Base-by-base conservation (phyloP, 2,113 vertebrate species). In the Orthonyx spaldingii region DNA sequence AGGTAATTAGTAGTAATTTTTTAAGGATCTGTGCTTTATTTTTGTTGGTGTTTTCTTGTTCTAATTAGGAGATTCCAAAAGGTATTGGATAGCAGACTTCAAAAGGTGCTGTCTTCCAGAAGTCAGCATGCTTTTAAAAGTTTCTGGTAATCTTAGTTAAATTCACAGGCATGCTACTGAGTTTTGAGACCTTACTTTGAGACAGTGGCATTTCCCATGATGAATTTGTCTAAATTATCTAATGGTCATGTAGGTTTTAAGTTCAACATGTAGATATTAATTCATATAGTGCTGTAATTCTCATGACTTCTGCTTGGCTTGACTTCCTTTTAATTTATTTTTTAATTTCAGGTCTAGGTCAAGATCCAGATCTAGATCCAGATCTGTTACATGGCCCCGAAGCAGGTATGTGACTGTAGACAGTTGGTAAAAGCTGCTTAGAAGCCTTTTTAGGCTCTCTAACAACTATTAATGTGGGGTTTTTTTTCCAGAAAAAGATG, bases 341-440 rank as follows among this genome's bases (percentile, higher is more conserved):
- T 35, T 92, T 27, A 37, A 68, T 83, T 90, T 76, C 85, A 98
- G 98, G 90, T 98, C 98, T 87, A 97, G 98, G 52, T 98, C 98
- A 9, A 98, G 98, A 68, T 99, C 98, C 24, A 98, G 98, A 50
- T 98, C 98, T 50, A 97, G 98, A 72, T 99, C 99, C 64, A 96
- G 98, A 60, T 99, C 98, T 65, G 95, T 97, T 77, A 99, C 99
- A 8, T 97, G 96, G 94, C 98, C 98, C 49, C 98, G 98, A 94
- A 98, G 98, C 98, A 99, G 98, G 98, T 99, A 97, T 3, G 3
- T 71, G 41, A 35, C 33, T 47, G 6, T 2, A 1, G 15, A 13
- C 26, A 10, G 5, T 30, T 86, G 26, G 18, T 53, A 17, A 24
- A 66, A 59, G 7, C 35, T 65, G 9, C 28, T 65, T 59, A 8